Percentiles rank a stretch among this genome's conserved stretches.
Conservation (phyloP, 2,888 invertebrate genomes). For the Heliconius ismenius region DNA sequence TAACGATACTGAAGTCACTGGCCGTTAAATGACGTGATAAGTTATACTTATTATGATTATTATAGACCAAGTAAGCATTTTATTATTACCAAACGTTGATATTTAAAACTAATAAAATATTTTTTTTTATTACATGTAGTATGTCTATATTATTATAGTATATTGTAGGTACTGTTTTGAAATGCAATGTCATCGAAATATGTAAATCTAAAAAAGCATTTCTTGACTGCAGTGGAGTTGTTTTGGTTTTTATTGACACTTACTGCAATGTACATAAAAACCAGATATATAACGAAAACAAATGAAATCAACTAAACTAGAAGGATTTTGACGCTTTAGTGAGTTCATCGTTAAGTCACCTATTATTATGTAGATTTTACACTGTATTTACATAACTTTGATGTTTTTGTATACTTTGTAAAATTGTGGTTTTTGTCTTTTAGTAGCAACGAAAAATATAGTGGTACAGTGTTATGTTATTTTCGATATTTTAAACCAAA, state of each 20-base stretch:
- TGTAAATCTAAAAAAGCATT: background rate
- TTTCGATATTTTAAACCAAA: slow-evolving; percentile 1
- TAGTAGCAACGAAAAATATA: background rate
- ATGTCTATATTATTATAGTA: no score
- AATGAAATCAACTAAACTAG: no score
- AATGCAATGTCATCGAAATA: background rate
- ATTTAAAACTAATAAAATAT: no score
- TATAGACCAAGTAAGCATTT: background rate
- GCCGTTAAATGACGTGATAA: background rate
- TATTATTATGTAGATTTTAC: background rate
- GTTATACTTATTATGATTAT: background rate
- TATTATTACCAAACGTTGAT: background rate
- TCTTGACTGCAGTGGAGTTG: background rate
- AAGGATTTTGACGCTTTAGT: background rate
- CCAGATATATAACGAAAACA: no score
- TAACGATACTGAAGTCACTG: background rate
- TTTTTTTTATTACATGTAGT: background rate
- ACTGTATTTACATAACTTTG: slow-evolving; percentile 5
- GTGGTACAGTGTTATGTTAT: background rate
- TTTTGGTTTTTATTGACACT: background rate
- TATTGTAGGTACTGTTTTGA: background rate
- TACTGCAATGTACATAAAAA: no score
- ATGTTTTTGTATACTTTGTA: background rate
- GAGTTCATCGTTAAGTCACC: background rate
- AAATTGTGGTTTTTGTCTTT: background rate